phyloP scores from a whole-genome alignment of 2,888 invertebrate species.

The Amphimallon solstitiale region DNA sequence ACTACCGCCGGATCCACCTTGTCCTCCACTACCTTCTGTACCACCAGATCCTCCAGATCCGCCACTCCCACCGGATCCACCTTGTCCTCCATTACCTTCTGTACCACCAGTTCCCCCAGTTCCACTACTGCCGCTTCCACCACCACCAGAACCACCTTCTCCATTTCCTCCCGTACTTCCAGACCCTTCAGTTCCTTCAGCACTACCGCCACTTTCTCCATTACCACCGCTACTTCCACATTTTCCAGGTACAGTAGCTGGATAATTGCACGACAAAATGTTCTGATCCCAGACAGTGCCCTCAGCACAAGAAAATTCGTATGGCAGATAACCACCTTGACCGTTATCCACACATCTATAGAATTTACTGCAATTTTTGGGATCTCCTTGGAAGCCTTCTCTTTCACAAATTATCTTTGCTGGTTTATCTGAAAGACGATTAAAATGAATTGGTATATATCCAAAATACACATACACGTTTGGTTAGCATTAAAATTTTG shows the following conservation, averaged over 20 bases:
- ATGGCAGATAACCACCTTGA: conserved; percentile 53
- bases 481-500: too few relatives aligned
- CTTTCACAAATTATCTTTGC: conserved; percentile 62
- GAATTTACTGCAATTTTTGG: conserved; percentile 58
- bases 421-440: conserved; percentile 21
- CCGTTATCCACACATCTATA: conserved; percentile 68
- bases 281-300: conserved; percentile 80
- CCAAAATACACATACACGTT: too few relatives aligned
- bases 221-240: conserved; percentile 34
- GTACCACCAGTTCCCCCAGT: conserved; percentile 14
- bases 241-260: conserved; percentile 44
- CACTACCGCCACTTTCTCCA: conserved; percentile 35
- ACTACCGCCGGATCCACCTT: neutral
- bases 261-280: conserved; percentile 71
- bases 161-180: conserved; percentile 34
- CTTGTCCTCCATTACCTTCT: conserved; percentile 38
- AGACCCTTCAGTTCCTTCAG: conserved; percentile 65
- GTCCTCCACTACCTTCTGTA: conserved; percentile 1
- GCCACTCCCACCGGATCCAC: conserved; percentile 67
- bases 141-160: conserved; percentile 17
- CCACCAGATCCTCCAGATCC: conserved; percentile 16
- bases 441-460: too few relatives aligned
- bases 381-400: conserved; percentile 78
- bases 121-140: conserved; percentile 24
- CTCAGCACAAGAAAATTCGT: conserved; percentile 68